A percentile compares a stretch with the other conserved stretches of the same genome.
Evolutionary conservation across 2,797 vertebrate species (phyloP).

Genomic region (Hephaestus fuliginosus): DNA sequence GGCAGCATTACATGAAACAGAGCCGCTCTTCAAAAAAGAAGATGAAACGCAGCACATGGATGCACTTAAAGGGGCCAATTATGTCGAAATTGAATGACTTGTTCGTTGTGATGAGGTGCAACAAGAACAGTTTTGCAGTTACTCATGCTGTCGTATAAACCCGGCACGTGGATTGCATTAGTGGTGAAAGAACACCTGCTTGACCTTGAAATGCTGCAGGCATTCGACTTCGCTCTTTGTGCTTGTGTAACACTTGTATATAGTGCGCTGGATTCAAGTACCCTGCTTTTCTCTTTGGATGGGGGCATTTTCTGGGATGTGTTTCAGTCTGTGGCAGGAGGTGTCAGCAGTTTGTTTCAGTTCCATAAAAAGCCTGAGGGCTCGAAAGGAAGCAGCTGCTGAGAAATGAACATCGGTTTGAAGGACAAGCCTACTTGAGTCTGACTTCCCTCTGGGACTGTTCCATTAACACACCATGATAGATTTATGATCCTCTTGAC

Average conservation of each 20-base stretch:
- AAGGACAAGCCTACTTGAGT: slow-evolving; percentile 65
- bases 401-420: slow-evolving; percentile 65
- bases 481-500: slow-evolving; percentile 80
- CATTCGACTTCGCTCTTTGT: slow-evolving; percentile 6
- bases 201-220: slow-evolving; percentile 53
- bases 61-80: slow-evolving; percentile 62
- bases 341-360: slow-evolving; percentile 71
- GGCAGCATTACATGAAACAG: slow-evolving; percentile 32
- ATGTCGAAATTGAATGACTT: slow-evolving; percentile 54
- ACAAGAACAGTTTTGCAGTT: slow-evolving; percentile 65
- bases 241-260: slow-evolving; percentile 34
- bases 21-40: slow-evolving; percentile 25
- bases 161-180: slow-evolving; percentile 58
- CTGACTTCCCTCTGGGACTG: slow-evolving; percentile 73
- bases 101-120: slow-evolving; percentile 55
- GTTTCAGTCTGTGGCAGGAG: slow-evolving; percentile 44
- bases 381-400: slow-evolving; percentile 76
- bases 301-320: slow-evolving; percentile 29
- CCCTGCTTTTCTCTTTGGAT: slow-evolving; percentile 5
- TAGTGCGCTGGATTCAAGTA: slow-evolving; percentile 5
- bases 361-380: slow-evolving; percentile 67
- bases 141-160: slow-evolving; percentile 66
- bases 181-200: slow-evolving; percentile 76
- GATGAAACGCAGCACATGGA: slow-evolving; percentile 59
- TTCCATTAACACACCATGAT: slow-evolving; percentile 70